A percentile compares a stretch with the other conserved stretches of the same genome.
These are phyloP conservation scores for Xylota segnis DNA, from an alignment of 2,888 invertebrate genomes.

Conservation along the genomic window DNA sequence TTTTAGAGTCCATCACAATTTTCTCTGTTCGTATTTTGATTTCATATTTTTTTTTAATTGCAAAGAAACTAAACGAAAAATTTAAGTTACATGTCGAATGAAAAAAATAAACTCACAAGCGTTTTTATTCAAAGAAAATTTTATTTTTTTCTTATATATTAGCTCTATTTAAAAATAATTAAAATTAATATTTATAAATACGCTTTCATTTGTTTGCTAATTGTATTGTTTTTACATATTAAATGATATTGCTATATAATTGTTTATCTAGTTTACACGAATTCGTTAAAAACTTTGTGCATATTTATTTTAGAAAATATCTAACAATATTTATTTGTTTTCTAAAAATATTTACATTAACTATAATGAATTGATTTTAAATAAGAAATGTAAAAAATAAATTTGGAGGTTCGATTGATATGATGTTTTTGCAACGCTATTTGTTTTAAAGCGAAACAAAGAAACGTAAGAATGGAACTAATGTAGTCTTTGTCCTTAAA, in stretches of 20 bases:
- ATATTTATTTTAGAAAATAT: conserved; percentile 8
- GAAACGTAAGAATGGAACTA: too few species aligned
- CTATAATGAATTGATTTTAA: not conserved
- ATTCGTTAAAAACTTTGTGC: conserved; percentile 15
- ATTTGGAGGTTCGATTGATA: not conserved
- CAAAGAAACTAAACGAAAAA: conserved; percentile 37
- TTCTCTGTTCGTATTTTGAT: conserved; percentile 46
- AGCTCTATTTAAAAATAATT: conserved; percentile 56
- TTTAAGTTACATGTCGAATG: conserved; percentile 12
- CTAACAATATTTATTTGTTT: conserved; percentile 17
- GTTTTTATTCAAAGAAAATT: conserved; percentile 85
- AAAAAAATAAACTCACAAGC: conserved; percentile 83
- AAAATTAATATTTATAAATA: conserved; percentile 59
- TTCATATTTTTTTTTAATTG: conserved; percentile 23
- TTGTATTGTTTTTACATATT: conserved; percentile 27
- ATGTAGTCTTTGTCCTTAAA: too few species aligned
- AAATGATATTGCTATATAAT: conserved; percentile 27
- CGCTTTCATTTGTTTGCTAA: conserved; percentile 4
- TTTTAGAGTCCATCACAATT: conserved; percentile 82
- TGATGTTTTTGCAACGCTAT: conserved; percentile 15
- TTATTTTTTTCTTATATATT: conserved; percentile 78
- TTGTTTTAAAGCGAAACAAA: too few species aligned
- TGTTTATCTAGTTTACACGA: conserved; percentile 25
- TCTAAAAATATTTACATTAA: conserved; percentile 20
- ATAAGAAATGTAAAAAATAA: not conserved